Evolutionary conservation across 2,888 invertebrate genomes (phyloP).

Genomic region (Sinopyrophorus schimmeli): DNA sequence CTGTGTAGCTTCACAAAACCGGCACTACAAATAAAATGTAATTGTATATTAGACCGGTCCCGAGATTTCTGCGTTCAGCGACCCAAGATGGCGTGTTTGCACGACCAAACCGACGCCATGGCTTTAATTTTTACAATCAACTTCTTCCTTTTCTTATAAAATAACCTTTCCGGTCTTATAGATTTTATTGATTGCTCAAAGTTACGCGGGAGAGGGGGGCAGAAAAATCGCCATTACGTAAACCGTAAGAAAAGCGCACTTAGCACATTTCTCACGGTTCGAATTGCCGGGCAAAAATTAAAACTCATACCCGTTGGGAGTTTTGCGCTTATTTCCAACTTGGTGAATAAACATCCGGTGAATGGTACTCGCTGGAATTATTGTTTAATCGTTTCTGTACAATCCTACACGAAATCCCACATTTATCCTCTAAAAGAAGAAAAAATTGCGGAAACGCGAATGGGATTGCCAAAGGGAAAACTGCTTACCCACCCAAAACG

Average conservation of each 20-base stretch:
- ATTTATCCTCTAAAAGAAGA: no score
- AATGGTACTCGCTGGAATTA: slow-evolving; percentile 14
- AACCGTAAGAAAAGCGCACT: not conserved
- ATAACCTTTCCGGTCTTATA: slow-evolving; percentile 5
- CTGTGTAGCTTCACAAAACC: slow-evolving; percentile 18
- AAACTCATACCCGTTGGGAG: slow-evolving; percentile 7
- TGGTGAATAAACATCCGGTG: slow-evolving; percentile 15
- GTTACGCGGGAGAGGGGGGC: no score
- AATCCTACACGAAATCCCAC: no score
- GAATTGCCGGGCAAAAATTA: slow-evolving; percentile 13
- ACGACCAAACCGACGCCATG: slow-evolving; percentile 32
- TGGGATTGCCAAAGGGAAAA: no score
- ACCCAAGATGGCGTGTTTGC: slow-evolving; percentile 31
- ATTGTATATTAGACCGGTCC: slow-evolving; percentile 30
- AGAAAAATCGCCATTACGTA: not conserved
- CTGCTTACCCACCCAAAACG: not conserved
- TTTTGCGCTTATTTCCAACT: not conserved
- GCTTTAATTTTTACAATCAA: slow-evolving; percentile 31
- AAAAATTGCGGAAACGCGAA: no score
- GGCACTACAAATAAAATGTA: slow-evolving; percentile 26
- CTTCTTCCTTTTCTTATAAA: slow-evolving; percentile 24
- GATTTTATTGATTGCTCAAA: not conserved
- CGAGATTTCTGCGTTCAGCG: slow-evolving; percentile 32
- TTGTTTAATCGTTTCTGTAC: no score
- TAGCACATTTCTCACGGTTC: not conserved